These are phyloP conservation scores for Tautogolabrus adspersus DNA, from an alignment of 2,113 vertebrate species.

Conservation along the genomic window DNA sequence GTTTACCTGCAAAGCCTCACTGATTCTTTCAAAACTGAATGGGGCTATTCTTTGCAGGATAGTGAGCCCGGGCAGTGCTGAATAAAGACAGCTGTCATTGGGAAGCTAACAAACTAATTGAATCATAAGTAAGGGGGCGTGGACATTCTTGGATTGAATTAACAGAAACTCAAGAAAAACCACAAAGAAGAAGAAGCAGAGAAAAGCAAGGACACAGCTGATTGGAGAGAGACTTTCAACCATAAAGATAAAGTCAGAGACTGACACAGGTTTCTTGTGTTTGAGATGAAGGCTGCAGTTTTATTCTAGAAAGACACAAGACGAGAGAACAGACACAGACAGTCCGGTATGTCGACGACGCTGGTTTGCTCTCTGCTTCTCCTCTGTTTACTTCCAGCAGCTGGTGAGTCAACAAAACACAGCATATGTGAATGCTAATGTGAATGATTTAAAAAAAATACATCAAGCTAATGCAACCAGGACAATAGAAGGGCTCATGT, in stretches of 20 bases:
- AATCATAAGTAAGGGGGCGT: conserved; percentile 54
- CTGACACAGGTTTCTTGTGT: not conserved
- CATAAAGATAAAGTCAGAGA: not conserved
- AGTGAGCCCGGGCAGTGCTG: not conserved
- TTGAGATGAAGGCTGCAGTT: not conserved
- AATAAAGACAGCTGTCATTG: not conserved
- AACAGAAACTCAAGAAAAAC: conserved; percentile 10
- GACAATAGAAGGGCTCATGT: not conserved
- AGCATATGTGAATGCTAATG: not conserved
- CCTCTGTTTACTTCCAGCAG: conserved; percentile 64
- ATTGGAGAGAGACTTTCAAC: not conserved
- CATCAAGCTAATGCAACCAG: no score
- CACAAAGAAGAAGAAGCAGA: conserved; percentile 2
- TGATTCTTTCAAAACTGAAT: conserved; percentile 30
- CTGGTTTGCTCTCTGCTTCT: conserved; percentile 54
- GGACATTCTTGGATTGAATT: conserved; percentile 51
- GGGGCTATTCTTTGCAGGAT: conserved; percentile 26
- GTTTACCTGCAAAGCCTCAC: not conserved
- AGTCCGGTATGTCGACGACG: conserved; percentile 55
- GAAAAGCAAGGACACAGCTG: not conserved
- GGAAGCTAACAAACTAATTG: conserved; percentile 45
- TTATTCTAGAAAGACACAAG: conserved; percentile 1
- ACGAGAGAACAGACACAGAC: conserved; percentile 1
- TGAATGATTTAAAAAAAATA: no score
- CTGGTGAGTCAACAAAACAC: conserved; percentile 62